Conservation (phyloP, 2,888 invertebrate genomes). For the Muschampia staudingeri region DNA sequence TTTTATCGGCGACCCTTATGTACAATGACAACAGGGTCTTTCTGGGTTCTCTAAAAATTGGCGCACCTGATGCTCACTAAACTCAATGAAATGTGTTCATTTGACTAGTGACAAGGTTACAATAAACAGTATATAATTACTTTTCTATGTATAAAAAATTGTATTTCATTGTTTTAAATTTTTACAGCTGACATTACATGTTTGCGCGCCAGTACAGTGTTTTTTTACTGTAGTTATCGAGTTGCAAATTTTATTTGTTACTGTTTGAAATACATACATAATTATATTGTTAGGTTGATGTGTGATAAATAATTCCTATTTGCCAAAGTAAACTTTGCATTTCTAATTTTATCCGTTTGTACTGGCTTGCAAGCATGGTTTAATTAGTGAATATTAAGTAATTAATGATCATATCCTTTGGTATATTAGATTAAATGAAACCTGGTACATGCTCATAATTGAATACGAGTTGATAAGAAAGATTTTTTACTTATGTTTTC, state of each 20-base stretch:
- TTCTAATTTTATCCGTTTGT: conserved; percentile 81
- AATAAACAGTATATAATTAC: conserved; percentile 73
- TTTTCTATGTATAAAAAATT: conserved; percentile 83
- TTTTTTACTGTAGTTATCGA: conserved; percentile 71
- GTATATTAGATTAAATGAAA: conserved; percentile 79
- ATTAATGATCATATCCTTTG: conserved; percentile 76
- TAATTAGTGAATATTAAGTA: conserved; percentile 74
- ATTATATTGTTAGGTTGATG: conserved; percentile 70
- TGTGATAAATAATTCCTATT: conserved; percentile 78
- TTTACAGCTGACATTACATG: conserved; percentile 70
- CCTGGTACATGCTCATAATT: conserved; percentile 83
- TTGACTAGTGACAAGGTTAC: conserved; percentile 75
- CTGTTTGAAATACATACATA: conserved; percentile 68
- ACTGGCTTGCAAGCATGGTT: conserved; percentile 80
- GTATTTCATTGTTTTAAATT: conserved; percentile 76
- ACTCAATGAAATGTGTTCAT: conserved; percentile 75
- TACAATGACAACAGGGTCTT: conserved; percentile 81
- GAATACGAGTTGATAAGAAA: background rate
- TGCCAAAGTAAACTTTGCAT: conserved; percentile 88
- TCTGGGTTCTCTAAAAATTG: conserved; percentile 83
- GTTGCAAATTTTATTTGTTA: conserved; percentile 78
- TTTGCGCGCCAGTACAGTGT: conserved; percentile 80
- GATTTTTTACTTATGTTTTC: too few relatives aligned
- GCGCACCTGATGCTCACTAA: conserved; percentile 76
- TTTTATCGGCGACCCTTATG: conserved; percentile 5